Percentiles rank a stretch among this genome's conserved stretches.
These are phyloP conservation scores for Montifringilla adamsi DNA, from an alignment of 2,113 vertebrate genomes.

Conservation along the genomic window DNA sequence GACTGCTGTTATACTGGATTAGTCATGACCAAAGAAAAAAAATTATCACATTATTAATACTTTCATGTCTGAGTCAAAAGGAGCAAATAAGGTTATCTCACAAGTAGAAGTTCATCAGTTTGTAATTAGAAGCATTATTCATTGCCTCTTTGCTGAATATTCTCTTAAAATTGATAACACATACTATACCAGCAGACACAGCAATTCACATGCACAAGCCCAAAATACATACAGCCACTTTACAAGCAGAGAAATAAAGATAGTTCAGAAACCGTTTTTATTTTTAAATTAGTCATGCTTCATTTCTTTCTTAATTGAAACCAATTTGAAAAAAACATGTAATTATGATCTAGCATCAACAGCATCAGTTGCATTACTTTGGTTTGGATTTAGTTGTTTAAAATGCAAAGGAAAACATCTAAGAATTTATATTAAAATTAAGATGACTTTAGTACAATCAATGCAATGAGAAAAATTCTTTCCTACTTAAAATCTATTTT, in stretches of 20 bases:
- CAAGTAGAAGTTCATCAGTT: not conserved
- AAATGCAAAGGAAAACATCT: not conserved
- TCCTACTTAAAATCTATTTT: not conserved
- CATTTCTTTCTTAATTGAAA: not conserved
- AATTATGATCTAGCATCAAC: not conserved
- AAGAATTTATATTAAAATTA: not conserved
- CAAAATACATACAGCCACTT: not conserved
- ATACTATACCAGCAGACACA: not conserved
- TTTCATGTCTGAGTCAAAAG: not conserved
- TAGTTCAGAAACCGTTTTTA: not conserved
- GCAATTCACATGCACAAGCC: not conserved
- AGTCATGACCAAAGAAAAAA: not conserved
- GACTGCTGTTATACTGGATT: not conserved
- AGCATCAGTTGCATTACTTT: not conserved
- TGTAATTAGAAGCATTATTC: not conserved
- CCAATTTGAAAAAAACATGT: not conserved
- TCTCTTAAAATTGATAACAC: not conserved
- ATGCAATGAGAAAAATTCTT: not conserved
- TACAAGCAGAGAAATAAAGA: not conserved
- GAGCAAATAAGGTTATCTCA: not conserved
- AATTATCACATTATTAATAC: not conserved
- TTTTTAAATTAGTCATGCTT: not conserved
- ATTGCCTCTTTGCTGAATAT: not conserved
- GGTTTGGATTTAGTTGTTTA: not conserved
- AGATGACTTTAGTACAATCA: fast-evolving